Percentiles rank a stretch among this genome's conserved stretches.
Evolutionary conservation across 2,888 invertebrate species (phyloP).

Genomic region (Venusia cambrica): DNA sequence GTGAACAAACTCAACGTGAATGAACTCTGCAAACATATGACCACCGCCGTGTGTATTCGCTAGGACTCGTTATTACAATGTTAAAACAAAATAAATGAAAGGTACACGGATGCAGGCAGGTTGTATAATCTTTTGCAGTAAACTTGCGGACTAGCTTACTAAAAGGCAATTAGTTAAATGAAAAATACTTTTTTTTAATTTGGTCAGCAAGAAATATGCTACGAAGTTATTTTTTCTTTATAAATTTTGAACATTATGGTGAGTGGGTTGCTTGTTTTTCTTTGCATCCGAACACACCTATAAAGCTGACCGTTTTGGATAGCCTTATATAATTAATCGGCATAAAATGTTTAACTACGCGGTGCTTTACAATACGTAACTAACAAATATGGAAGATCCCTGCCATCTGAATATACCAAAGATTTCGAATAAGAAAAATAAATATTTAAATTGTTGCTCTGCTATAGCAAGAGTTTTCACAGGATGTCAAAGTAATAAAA

Average conservation of each 20-base stretch:
- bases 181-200: no score
- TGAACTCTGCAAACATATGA: conserved; percentile 77
- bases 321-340: conserved; percentile 3
- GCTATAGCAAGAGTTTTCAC: conserved; percentile 9
- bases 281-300: no score
- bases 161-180: no score
- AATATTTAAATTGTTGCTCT: no score
- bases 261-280: no score
- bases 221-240: no score
- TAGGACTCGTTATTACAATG: conserved; percentile 63
- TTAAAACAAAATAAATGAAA: conserved; percentile 41
- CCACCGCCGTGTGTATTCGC: conserved; percentile 81
- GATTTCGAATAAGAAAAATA: no score
- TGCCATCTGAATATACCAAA: no score
- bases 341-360: neutral
- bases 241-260: no score
- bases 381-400: neutral
- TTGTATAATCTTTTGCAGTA: conserved; percentile 12
- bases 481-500: neutral
- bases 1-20: conserved; percentile 71
- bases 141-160: no score
- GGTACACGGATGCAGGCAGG: conserved; percentile 25
- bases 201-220: no score
- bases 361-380: neutral
- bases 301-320: no score